Conservation (phyloP, 2,797 vertebrate species). For the Nannoperca obscura region DNA sequence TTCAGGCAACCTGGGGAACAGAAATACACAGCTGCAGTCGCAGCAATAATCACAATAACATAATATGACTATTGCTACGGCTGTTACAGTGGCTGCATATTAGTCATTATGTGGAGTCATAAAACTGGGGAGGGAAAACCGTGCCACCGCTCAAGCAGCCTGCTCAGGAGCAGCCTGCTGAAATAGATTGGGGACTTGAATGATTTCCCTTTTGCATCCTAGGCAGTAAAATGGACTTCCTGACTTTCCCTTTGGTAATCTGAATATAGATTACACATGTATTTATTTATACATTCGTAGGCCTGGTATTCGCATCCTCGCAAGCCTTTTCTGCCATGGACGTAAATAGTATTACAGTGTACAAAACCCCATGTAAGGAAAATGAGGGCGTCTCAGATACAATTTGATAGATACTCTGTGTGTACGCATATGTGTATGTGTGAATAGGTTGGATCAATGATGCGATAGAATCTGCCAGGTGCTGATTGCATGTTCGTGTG, state of each 20-base stretch:
- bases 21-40: constrained; percentile 54
- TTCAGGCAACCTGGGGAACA: constrained; percentile 50
- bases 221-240: constrained; percentile 70
- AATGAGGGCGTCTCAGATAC: constrained; percentile 73
- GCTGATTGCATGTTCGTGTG: constrained; percentile 75
- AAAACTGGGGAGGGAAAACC: constrained; percentile 66
- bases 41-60: constrained; percentile 66
- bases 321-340: constrained; percentile 36
- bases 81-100: constrained; percentile 71
- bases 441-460: constrained; percentile 64
- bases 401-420: constrained; percentile 67
- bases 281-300: constrained; percentile 77
- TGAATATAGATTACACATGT: constrained; percentile 75
- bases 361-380: constrained; percentile 69
- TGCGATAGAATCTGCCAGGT: constrained; percentile 63
- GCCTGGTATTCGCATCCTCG: constrained; percentile 44
- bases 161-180: constrained; percentile 46
- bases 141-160: constrained; percentile 47
- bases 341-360: constrained; percentile 55
- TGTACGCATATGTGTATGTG: constrained; percentile 31
- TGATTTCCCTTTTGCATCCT: constrained; percentile 75
- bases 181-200: constrained; percentile 67
- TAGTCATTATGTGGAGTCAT: constrained; percentile 74
- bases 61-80: constrained; percentile 59
- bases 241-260: constrained; percentile 74